These are phyloP conservation scores for Zaprionus nigranus DNA, from an alignment of 1,140 invertebrate species.

Conservation along the genomic window DNA sequence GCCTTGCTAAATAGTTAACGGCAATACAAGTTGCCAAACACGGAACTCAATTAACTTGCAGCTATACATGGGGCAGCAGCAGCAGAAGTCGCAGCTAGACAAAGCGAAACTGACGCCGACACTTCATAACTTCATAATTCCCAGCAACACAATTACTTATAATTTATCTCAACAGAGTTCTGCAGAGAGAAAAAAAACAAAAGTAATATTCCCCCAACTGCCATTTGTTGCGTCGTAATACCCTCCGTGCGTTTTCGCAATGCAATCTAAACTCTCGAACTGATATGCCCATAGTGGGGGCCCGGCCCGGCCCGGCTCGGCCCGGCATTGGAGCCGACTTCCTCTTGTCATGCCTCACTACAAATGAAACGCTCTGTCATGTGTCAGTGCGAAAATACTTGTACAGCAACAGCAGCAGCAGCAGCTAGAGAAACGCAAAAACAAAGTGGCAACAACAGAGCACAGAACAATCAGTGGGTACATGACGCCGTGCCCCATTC, in stretches of 20 bases:
- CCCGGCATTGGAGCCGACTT: conserved; percentile 51
- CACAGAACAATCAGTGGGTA: conserved; percentile 76
- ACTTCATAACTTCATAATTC: conserved; percentile 58
- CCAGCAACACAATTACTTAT: conserved; percentile 46
- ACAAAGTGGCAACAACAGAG: conserved; percentile 44
- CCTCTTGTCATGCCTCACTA: conserved; percentile 65
- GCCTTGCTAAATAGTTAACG: conserved; percentile 54
- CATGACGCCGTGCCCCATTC: conserved; percentile 26
- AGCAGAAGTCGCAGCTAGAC: neutral
- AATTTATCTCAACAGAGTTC: conserved; percentile 43
- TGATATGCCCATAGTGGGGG: conserved; percentile 33
- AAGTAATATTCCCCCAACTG: conserved; percentile 8
- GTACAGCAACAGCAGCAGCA: conserved; percentile 18
- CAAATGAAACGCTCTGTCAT: conserved; percentile 82
- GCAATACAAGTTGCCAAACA: conserved; percentile 10
- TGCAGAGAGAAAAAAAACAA: neutral
- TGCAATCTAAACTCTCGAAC: conserved; percentile 46
- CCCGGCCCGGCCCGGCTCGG: neutral
- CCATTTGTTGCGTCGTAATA: conserved; percentile 15
- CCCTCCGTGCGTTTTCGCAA: conserved; percentile 37
- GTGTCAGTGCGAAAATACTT: conserved; percentile 68
- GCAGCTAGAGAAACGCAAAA: conserved; percentile 40
- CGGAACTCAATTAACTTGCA: conserved; percentile 62
- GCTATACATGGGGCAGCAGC: neutral
- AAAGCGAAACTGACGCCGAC: conserved; percentile 24